phyloP scores from a whole-genome alignment of 2,797 vertebrate species.

The Crocidura indochinensis region DNA sequence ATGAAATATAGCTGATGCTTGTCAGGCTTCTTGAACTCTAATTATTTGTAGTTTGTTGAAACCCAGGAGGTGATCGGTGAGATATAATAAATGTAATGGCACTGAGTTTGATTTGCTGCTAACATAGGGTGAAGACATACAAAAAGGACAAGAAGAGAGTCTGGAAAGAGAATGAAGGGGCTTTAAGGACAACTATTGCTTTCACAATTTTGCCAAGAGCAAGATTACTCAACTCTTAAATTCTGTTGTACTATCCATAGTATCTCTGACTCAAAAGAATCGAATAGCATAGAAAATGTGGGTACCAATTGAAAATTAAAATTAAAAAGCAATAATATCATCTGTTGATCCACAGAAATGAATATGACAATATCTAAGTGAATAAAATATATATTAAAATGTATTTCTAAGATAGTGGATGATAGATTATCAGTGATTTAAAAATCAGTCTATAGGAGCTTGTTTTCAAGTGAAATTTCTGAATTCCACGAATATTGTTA shows the following conservation, averaged over 20 bases:
- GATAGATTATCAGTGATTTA: neutral
- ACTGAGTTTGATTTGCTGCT: slow-evolving; percentile 29
- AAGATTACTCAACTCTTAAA: neutral
- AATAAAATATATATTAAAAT: slow-evolving; percentile 11
- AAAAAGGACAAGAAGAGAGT: neutral
- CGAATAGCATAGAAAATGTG: neutral
- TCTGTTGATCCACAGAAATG: neutral
- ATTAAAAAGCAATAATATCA: neutral
- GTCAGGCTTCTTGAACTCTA: neutral
- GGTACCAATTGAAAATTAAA: neutral
- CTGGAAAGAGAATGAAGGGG: neutral
- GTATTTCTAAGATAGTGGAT: neutral
- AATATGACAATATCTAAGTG: slow-evolving; percentile 17
- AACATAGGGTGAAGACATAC: neutral
- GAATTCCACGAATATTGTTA: slow-evolving; percentile 59
- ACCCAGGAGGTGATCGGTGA: slow-evolving; percentile 29
- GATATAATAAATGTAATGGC: slow-evolving; percentile 13
- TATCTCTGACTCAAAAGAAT: slow-evolving; percentile 1
- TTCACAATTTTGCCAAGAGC: neutral
- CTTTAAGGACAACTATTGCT: neutral
- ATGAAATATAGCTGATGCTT: slow-evolving; percentile 21
- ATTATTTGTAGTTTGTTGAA: slow-evolving; percentile 57
- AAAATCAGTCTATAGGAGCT: neutral
- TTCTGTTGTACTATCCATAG: neutral
- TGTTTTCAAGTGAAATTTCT: slow-evolving; percentile 45